Percentiles rank a stretch among this genome's conserved stretches.
phyloP scores from a whole-genome alignment of 2,888 invertebrate genomes.

The Mactromeris polynyma region DNA sequence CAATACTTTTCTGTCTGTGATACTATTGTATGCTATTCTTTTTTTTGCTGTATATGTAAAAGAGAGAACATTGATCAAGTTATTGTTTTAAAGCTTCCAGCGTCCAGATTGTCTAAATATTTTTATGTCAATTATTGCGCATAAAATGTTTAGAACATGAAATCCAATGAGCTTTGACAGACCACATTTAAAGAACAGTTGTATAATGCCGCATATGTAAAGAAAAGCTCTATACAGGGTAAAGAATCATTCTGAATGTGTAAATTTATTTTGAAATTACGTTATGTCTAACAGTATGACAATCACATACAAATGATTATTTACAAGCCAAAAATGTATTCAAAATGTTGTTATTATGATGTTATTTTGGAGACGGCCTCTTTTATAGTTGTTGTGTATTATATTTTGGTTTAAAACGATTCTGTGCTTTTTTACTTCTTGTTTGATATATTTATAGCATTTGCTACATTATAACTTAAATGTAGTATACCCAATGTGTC shows the following conservation, averaged over 20 bases:
- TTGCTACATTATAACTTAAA: neutral
- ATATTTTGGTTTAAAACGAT: neutral
- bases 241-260: neutral
- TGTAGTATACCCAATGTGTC: neutral
- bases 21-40: neutral
- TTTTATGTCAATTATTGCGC: neutral
- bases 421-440: neutral
- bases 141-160: neutral
- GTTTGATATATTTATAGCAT: neutral
- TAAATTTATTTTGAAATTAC: neutral
- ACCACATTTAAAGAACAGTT: neutral
- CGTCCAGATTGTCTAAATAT: too few relatives aligned
- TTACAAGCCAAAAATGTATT: neutral
- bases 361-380: neutral
- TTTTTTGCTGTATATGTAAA: neutral
- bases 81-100: too few relatives aligned
- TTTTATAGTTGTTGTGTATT: neutral
- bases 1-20: constrained; percentile 1
- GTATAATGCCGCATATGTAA: neutral
- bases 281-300: neutral
- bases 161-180: neutral
- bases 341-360: neutral
- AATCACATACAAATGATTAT: neutral
- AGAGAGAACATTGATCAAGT: neutral
- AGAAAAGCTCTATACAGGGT: neutral